phyloP scores from a whole-genome alignment of 2,113 vertebrate genomes.

The Turdus rufiventris region DNA sequence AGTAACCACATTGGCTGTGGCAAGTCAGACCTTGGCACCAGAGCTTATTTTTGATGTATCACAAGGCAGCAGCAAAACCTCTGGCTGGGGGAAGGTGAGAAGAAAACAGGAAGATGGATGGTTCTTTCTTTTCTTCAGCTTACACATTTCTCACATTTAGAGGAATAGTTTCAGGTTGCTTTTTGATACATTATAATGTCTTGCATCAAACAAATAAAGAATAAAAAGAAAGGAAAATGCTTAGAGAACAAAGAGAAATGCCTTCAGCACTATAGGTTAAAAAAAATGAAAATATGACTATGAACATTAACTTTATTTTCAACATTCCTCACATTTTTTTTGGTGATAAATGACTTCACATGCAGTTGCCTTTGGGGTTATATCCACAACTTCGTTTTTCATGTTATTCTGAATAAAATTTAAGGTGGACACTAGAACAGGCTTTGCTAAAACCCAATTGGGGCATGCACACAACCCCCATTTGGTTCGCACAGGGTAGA shows the following conservation, averaged over 20 bases:
- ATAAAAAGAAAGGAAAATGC: slow-evolving; percentile 3
- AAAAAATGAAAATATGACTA: slow-evolving; percentile 21
- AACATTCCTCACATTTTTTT: slow-evolving; percentile 60
- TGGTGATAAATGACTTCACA: slow-evolving; percentile 54
- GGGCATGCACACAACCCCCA: not conserved
- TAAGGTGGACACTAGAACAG: slow-evolving; percentile 38
- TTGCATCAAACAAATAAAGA: slow-evolving; percentile 8
- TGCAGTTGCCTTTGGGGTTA: slow-evolving; percentile 44
- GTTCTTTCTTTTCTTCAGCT: not conserved
- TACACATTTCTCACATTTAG: not conserved
- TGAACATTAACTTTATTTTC: slow-evolving; percentile 10
- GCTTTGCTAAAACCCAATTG: not conserved
- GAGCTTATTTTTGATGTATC: not conserved
- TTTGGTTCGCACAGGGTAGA: not conserved
- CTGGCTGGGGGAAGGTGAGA: not conserved
- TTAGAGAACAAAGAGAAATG: slow-evolving; percentile 34
- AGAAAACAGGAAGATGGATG: not conserved
- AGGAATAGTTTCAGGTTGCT: not conserved
- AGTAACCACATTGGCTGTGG: not conserved
- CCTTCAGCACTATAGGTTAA: slow-evolving; percentile 1
- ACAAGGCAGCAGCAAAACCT: not conserved
- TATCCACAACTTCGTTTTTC: slow-evolving; percentile 4
- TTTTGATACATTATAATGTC: not conserved
- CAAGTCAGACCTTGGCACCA: not conserved
- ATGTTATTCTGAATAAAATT: slow-evolving; percentile 33